phyloP scores from a whole-genome alignment of 2,797 vertebrate genomes.

The Melanotaenia pygmaea region DNA sequence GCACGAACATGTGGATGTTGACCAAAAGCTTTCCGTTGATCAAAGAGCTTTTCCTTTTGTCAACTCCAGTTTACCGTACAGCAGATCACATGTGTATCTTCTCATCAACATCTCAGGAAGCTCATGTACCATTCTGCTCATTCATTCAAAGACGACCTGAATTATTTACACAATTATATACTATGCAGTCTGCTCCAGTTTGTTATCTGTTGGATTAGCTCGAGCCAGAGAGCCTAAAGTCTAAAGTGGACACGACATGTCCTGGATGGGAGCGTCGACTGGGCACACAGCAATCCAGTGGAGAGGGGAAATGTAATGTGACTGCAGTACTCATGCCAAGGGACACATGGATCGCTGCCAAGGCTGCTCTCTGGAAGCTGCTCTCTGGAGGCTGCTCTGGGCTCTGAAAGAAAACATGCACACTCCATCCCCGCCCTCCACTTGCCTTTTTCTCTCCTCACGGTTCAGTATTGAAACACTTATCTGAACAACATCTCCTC shows the following conservation, averaged over 20 bases:
- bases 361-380: slow-evolving; percentile 62
- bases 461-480: slow-evolving; percentile 59
- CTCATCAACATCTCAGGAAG: slow-evolving; percentile 46
- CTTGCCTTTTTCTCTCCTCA: slow-evolving; percentile 49
- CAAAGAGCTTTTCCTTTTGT: slow-evolving; percentile 23
- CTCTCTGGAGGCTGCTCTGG: slow-evolving; percentile 62
- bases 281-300: slow-evolving; percentile 69
- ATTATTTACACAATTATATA: slow-evolving; percentile 72
- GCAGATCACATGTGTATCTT: slow-evolving; percentile 24
- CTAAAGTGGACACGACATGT: slow-evolving; percentile 74
- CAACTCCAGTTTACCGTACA: slow-evolving; percentile 29
- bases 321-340: slow-evolving; percentile 73
- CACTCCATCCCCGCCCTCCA: slow-evolving; percentile 31
- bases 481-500: slow-evolving; percentile 65
- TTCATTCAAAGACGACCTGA: slow-evolving; percentile 62
- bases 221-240: slow-evolving; percentile 63
- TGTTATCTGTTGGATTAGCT: slow-evolving; percentile 71
- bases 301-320: slow-evolving; percentile 77
- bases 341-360: slow-evolving; percentile 74
- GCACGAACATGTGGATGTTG: slow-evolving; percentile 10
- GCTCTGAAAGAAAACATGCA: slow-evolving; percentile 60
- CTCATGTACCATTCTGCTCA: slow-evolving; percentile 25
- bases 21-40: slow-evolving; percentile 11
- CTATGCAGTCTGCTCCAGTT: slow-evolving; percentile 66
- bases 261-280: slow-evolving; percentile 69